Conservation (phyloP, 30 jellyfish, hydroid and myxozoan genomes). For the Cassiopea andromeda region DNA sequence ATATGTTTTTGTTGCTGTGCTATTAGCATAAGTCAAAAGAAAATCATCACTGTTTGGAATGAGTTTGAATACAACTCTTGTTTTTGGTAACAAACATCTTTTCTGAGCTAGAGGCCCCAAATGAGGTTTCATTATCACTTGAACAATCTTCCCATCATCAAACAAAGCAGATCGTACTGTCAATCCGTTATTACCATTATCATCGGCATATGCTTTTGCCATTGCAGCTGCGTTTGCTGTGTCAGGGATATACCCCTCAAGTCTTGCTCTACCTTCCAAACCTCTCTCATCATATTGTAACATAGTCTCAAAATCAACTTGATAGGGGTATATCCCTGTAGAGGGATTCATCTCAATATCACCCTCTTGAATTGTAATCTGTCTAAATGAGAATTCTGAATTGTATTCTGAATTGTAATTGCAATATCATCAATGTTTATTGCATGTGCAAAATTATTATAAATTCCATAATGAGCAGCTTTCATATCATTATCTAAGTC, state of each 20-base stretch:
- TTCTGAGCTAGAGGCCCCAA: background rate
- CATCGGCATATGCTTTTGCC: background rate
- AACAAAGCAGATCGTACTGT: background rate
- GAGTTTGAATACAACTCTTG: background rate
- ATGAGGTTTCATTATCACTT: background rate
- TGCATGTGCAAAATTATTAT: background rate
- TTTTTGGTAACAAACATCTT: background rate
- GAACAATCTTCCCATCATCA: background rate
- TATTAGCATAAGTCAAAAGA: background rate
- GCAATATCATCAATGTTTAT: too few relatives aligned
- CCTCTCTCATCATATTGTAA: background rate
- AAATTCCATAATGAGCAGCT: background rate
- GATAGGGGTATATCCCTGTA: conserved; percentile 1
- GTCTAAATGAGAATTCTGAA: too few relatives aligned
- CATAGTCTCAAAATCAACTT: background rate
- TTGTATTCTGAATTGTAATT: too few relatives aligned
- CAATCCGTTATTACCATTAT: background rate
- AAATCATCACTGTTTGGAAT: background rate
- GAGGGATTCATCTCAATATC: background rate
- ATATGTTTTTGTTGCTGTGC: background rate
- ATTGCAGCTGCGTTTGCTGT: background rate
- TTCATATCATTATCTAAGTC: too few relatives aligned
- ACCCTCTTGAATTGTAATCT: conserved; percentile 3
- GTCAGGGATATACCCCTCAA: background rate
- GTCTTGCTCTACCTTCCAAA: conserved; percentile 9